phyloP scores from a whole-genome alignment of 2,797 vertebrate genomes.

The Pantherophis alleghaniensis region DNA sequence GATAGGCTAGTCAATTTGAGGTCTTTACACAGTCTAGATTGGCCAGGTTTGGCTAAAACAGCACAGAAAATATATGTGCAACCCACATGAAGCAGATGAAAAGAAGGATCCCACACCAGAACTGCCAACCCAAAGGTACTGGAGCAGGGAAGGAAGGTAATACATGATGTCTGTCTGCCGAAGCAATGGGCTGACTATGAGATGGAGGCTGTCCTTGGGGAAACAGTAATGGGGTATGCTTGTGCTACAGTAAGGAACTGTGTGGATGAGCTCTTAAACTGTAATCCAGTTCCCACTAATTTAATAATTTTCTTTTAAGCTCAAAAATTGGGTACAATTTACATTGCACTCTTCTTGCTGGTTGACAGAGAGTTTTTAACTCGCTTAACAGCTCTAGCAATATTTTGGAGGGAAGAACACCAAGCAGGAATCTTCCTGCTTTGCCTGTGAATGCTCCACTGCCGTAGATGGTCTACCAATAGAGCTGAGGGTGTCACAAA shows the following conservation, averaged over 20 bases:
- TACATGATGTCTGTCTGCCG: neutral
- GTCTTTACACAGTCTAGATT: neutral
- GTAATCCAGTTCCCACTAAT: neutral
- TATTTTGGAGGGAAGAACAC: neutral
- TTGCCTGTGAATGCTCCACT: neutral
- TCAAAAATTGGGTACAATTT: neutral
- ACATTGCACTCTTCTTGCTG: neutral
- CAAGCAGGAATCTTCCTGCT: neutral
- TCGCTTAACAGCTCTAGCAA: neutral
- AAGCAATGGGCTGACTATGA: neutral
- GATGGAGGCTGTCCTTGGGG: neutral
- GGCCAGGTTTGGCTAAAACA: neutral
- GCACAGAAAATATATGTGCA: neutral
- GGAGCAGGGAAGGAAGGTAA: neutral
- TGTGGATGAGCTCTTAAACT: neutral
- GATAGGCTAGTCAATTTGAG: neutral
- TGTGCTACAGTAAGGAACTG: neutral
- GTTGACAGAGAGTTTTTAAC: neutral
- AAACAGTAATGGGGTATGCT: neutral
- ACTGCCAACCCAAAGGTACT: neutral
- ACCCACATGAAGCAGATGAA: neutral
- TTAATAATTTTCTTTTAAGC: neutral
- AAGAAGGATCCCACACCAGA: neutral
- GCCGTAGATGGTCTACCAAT: neutral
- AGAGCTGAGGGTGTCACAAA: neutral